Evolutionary conservation across 2,888 invertebrate genomes (phyloP).

Genomic region (Psylliodes chrysocephalus): DNA sequence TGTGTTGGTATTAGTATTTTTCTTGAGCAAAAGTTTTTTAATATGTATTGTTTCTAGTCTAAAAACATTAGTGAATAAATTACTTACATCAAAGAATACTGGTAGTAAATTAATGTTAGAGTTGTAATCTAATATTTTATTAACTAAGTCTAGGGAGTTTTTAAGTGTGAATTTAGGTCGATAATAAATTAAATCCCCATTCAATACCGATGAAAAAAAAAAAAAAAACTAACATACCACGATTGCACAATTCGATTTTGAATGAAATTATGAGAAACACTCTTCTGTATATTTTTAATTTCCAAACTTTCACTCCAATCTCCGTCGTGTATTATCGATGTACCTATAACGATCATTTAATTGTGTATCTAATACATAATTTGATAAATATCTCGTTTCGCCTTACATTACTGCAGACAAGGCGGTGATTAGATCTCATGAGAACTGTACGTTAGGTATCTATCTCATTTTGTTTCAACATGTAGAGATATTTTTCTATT

Average conservation of each 20-base stretch:
- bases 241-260: background rate
- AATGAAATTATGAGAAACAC: constrained; percentile 17
- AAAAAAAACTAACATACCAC: background rate
- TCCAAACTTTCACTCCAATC: constrained; percentile 12
- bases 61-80: too few species aligned
- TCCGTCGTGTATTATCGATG: constrained; percentile 12
- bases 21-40: too few species aligned
- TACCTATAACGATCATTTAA: constrained; percentile 24
- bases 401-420: background rate
- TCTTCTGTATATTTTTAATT: background rate
- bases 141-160: too few species aligned
- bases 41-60: too few species aligned
- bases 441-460: background rate
- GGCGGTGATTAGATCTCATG: constrained; percentile 7
- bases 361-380: constrained; percentile 21
- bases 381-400: constrained; percentile 17
- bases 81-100: too few species aligned
- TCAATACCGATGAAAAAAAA: too few species aligned
- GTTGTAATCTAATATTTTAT: too few species aligned
- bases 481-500: background rate
- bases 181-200: too few species aligned
- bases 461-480: constrained; percentile 12
- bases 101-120: too few species aligned
- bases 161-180: too few species aligned
- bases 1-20: too few species aligned